Base-by-base conservation (phyloP, 2,888 invertebrate species). In the Aspidiotus rigidus region DNA sequence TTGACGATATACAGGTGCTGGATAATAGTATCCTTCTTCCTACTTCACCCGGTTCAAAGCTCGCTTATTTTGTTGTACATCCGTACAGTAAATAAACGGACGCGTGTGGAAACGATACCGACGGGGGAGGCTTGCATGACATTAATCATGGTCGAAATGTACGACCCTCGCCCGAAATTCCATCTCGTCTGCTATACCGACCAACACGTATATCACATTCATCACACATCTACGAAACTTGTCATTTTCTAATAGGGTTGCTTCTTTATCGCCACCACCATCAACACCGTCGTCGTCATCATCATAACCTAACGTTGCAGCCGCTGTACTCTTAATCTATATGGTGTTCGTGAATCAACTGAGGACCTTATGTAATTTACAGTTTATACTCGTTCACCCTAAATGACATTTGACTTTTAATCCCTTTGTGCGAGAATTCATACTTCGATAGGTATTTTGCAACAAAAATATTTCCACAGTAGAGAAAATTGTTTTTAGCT, bases 241-340 rank as follows among this genome's bases (percentile, higher is more conserved):
- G 64, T 64, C 64, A 64, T 64, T 64, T 64, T 64, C 64, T 55
- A 64, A 64, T 64, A 64, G 64, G 64, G 64, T 64, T 64, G 64
- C 64, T 53, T 28, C 62, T 39, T 41, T 39, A 7, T 15, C 49
- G n/a, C 49, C 44, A 10, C 28, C n/a, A 7, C 44, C 62, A 8
- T 10, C 42, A 15, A 16, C 44, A 7, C n/a, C 17, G 9, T 9
- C 5, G 9, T 9, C 5, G 7, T n/a, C 53, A 11, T 17, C 53
- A 1, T 49, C 39, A 13, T 49, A 28, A 59, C 17, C 62, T 2
- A 13, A 39, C 57, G 28, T 17, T 40, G 13, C 40, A n/a, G 39
- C 5, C 17, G 13, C 28, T 57, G 9, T 59, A 57, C 57, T 57
- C 57, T 17, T 60, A 17, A 7, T 11, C 13, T 28, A 17, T 59